Conservation (phyloP, 2,113 vertebrate genomes). For the Sula dactylatra region DNA sequence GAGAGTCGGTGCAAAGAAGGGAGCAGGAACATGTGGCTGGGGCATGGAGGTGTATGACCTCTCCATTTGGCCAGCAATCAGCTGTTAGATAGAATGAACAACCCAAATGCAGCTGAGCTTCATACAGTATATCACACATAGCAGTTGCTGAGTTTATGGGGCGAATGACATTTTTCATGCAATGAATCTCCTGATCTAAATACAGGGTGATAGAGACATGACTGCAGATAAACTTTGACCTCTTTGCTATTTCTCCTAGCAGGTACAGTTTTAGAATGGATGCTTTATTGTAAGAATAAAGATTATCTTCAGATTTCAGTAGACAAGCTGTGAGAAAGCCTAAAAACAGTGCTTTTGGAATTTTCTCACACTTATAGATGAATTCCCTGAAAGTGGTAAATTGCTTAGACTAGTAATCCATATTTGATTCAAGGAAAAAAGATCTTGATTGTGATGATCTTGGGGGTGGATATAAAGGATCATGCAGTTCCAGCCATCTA, state of each 20-base stretch:
- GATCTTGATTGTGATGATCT: background rate
- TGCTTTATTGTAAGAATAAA: background rate
- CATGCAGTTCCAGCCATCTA: background rate
- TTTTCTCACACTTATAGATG: background rate
- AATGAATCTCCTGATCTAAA: background rate
- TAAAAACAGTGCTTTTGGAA: background rate
- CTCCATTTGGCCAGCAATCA: background rate
- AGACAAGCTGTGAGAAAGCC: background rate
- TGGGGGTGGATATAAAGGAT: background rate
- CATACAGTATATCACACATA: background rate
- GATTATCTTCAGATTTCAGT: background rate
- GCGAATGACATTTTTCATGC: background rate
- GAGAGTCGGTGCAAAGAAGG: background rate
- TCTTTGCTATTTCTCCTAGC: background rate
- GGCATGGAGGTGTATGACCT: background rate
- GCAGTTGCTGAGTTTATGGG: background rate
- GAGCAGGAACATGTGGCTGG: background rate
- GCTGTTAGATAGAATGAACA: background rate
- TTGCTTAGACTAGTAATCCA: background rate
- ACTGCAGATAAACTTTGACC: background rate
- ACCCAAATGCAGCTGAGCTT: background rate
- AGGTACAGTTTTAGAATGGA: background rate
- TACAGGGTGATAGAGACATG: background rate
- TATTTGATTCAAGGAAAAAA: background rate
- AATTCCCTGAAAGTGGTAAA: background rate